Conservation (phyloP, 1,140 invertebrate species). For the Daktulosphaira vitifoliae region DNA sequence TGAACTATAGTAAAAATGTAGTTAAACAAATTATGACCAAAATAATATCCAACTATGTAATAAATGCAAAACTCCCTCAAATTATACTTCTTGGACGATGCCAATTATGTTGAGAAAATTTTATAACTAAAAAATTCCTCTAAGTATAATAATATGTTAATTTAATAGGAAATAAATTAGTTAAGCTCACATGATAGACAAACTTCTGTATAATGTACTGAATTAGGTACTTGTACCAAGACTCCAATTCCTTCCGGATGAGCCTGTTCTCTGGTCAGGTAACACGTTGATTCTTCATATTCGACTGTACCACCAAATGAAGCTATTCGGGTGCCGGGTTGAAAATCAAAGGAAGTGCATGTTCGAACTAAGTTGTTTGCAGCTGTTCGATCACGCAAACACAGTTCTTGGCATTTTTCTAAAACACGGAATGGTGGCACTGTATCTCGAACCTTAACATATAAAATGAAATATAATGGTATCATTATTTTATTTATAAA, state of each 20-base stretch:
- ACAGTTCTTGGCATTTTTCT: constrained; percentile 72
- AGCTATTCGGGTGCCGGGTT: constrained; percentile 71
- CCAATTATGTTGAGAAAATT: no score
- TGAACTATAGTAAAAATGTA: no score
- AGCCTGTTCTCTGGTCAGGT: constrained; percentile 70
- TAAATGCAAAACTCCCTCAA: no score
- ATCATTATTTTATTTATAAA: no score
- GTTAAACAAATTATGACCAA: no score
- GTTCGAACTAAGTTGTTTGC: constrained; percentile 67
- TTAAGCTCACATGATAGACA: constrained; percentile 75
- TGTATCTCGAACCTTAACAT: constrained; percentile 62
- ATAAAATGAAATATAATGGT: no score
- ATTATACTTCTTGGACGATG: no score
- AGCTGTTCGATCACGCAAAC: constrained; percentile 67
- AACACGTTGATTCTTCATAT: constrained; percentile 82
- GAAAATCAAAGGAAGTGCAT: constrained; percentile 81
- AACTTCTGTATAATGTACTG: constrained; percentile 80
- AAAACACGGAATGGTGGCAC: constrained; percentile 73
- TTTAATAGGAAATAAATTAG: no score
- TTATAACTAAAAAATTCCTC: no score
- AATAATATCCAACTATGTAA: no score
- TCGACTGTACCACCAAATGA: constrained; percentile 70
- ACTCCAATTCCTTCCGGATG: constrained; percentile 78
- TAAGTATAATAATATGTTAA: no score
- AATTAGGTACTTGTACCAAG: constrained; percentile 72